These are phyloP conservation scores for Centruroides vittatus DNA, from an alignment of 1,140 invertebrate genomes.

Conservation along the genomic window DNA sequence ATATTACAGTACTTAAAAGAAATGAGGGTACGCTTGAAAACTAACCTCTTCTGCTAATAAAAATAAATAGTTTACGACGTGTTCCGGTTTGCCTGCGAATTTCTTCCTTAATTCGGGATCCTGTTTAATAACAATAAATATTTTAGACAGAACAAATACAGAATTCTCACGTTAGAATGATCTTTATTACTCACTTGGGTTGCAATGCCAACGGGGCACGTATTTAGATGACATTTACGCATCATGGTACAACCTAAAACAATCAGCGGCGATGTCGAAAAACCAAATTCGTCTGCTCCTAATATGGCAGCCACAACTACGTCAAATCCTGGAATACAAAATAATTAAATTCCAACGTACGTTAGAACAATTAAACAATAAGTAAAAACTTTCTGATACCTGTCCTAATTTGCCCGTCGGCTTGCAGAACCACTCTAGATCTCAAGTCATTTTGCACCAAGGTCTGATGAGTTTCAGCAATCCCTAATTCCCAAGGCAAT, in stretches of 20 bases:
- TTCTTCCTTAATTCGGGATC: conserved; percentile 90
- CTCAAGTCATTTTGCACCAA: conserved; percentile 89
- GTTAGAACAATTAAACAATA: too few relatives aligned
- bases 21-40: neutral
- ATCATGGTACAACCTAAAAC: conserved; percentile 98
- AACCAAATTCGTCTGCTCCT: conserved; percentile 98
- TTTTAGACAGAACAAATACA: neutral
- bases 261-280: conserved; percentile 94
- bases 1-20: too few relatives aligned
- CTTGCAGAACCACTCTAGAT: conserved; percentile 86
- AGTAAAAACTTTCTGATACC: conserved; percentile 23
- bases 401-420: conserved; percentile 84
- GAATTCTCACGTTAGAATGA: neutral
- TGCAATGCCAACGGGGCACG: conserved; percentile 95
- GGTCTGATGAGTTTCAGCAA: conserved; percentile 92
- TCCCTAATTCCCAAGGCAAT: conserved; percentile 92
- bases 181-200: conserved; percentile 43
- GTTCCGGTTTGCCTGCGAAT: conserved; percentile 93
- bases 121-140: conserved; percentile 28
- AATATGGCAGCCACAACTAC: conserved; percentile 89
- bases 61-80: conserved; percentile 96
- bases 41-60: conserved; percentile 90
- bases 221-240: conserved; percentile 98
- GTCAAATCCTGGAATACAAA: conserved; percentile 54
- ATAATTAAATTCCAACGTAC: too few relatives aligned